phyloP scores from a whole-genome alignment of 1,140 invertebrate genomes.

The Gonioctena quinquepunctata region DNA sequence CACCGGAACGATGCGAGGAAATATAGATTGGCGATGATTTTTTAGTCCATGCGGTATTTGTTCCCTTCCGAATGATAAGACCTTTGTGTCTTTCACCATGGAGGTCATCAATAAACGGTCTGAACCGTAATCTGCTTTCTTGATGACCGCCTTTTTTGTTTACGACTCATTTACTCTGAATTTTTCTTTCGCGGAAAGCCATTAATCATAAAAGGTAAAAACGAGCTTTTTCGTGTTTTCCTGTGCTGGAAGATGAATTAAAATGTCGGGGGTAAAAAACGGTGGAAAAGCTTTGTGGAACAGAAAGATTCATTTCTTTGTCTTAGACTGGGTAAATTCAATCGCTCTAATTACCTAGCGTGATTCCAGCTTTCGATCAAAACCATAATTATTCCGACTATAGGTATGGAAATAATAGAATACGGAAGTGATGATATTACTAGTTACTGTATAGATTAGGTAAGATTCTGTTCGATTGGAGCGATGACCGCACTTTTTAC shows the following conservation, averaged over 20 bases:
- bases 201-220: conserved; percentile 24
- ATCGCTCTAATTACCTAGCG: neutral
- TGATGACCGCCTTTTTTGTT: conserved; percentile 49
- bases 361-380: too few species aligned
- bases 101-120: conserved; percentile 51
- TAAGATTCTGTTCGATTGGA: too few species aligned
- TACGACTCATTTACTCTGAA: conserved; percentile 48
- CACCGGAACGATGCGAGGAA: conserved; percentile 46
- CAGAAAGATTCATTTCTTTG: neutral
- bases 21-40: conserved; percentile 53
- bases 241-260: conserved; percentile 17
- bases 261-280: neutral
- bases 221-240: conserved; percentile 6
- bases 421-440: too few species aligned
- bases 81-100: conserved; percentile 52
- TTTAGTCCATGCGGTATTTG: conserved; percentile 41
- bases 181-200: conserved; percentile 19
- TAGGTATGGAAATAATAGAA: too few species aligned
- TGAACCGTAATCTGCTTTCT: conserved; percentile 49
- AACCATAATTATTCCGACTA: too few species aligned
- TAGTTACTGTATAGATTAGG: too few species aligned
- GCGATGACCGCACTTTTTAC: too few species aligned
- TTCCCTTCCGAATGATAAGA: conserved; percentile 52
- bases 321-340: neutral
- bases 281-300: neutral